Percentiles rank a stretch among this genome's conserved stretches.
phyloP scores from a whole-genome alignment of 2,888 invertebrate genomes.

The Nomada lathburiana region DNA sequence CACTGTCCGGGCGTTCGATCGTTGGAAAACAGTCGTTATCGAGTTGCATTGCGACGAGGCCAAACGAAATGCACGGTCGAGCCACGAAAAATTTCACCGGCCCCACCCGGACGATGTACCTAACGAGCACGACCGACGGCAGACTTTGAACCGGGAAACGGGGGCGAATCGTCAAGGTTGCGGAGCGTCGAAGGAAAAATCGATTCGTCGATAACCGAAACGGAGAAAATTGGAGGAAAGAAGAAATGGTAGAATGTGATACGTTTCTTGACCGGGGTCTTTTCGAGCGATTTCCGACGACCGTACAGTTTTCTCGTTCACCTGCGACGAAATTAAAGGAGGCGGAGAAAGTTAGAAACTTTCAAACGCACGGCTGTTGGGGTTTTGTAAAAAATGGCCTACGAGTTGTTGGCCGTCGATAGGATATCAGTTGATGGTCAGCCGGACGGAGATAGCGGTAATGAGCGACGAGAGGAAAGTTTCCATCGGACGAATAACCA shows the following conservation, averaged over 20 bases:
- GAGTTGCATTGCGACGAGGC: constrained; percentile 41
- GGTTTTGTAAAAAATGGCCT: constrained; percentile 50
- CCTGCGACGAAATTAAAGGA: background rate
- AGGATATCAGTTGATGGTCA: constrained; percentile 77
- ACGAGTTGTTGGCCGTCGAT: constrained; percentile 68
- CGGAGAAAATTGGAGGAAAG: background rate
- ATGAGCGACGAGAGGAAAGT: constrained; percentile 78
- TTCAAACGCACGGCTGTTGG: constrained; percentile 31
- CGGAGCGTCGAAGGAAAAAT: background rate
- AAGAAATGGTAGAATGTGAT: background rate
- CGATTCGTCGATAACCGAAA: background rate
- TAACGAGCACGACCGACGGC: background rate
- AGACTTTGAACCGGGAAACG: background rate
- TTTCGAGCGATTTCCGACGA: background rate
- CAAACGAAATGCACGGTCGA: constrained; percentile 38
- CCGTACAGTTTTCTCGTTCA: background rate
- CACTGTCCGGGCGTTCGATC: constrained; percentile 75
- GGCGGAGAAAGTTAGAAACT: background rate
- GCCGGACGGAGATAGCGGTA: constrained; percentile 74
- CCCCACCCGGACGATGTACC: no score
- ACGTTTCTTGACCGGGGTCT: no score
- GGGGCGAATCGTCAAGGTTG: background rate
- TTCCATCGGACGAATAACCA: constrained; percentile 78
- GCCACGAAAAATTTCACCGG: constrained; percentile 22
- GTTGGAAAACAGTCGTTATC: constrained; percentile 77